These are phyloP conservation scores for Potamarius usumacintae DNA, from an alignment of 2,113 vertebrate genomes.

Conservation along the genomic window DNA sequence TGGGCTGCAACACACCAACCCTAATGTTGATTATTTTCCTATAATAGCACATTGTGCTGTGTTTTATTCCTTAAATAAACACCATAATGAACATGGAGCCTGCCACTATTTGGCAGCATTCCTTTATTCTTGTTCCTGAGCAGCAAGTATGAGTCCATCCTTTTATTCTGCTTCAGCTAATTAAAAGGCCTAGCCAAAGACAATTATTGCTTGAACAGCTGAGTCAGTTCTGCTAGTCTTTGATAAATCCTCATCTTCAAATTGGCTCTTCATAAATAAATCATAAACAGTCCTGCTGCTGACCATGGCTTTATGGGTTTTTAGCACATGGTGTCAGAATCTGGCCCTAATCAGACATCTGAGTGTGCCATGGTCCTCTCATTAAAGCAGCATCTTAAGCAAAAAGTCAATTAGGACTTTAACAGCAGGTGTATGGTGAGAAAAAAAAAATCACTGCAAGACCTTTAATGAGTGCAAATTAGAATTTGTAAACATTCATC, in stretches of 20 bases:
- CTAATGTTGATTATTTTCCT: not conserved
- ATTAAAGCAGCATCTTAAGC: constrained; percentile 58
- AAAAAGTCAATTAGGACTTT: constrained; percentile 52
- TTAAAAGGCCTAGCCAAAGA: constrained; percentile 38
- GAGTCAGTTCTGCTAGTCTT: constrained; percentile 23
- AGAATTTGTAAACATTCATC: constrained; percentile 65
- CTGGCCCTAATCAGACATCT: constrained; percentile 23
- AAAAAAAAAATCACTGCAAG: constrained; percentile 38
- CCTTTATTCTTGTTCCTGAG: not conserved
- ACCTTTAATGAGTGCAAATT: constrained; percentile 65
- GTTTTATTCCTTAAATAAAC: not conserved
- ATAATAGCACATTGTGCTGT: not conserved
- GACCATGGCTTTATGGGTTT: constrained; percentile 5
- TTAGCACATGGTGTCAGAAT: constrained; percentile 16
- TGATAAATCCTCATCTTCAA: constrained; percentile 14
- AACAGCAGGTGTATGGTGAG: constrained; percentile 60
- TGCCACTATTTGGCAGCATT: constrained; percentile 12
- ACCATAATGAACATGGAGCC: not conserved
- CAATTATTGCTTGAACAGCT: constrained; percentile 29
- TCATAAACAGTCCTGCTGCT: constrained; percentile 13
- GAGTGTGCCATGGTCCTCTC: constrained; percentile 45
- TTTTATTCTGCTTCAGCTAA: constrained; percentile 40
- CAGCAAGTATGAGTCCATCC: not conserved
- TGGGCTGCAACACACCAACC: not conserved
- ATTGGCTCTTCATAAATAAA: constrained; percentile 22